Base-by-base conservation (phyloP, 2,888 invertebrate species). In the Heteropelma amictum region DNA sequence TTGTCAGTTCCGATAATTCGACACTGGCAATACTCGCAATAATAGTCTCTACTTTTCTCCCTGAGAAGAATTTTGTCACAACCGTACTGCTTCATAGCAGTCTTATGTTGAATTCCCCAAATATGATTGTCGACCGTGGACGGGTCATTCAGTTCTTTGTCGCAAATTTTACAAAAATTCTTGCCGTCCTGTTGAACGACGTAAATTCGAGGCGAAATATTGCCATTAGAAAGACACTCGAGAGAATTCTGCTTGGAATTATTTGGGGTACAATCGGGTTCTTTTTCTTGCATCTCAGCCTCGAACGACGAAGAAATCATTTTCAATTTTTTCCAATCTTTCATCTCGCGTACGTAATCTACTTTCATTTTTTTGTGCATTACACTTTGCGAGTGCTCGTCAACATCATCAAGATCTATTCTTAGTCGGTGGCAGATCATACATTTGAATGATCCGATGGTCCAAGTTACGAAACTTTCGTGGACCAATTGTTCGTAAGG, bases 1-100 rank as follows among this genome's bases (percentile, higher is more conserved):
- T 69, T 69, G 3, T 38, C 40, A 6, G 53, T 3, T 5, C 60
- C 60, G 7, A 51, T 23, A 17, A 61, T n/a, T 4, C 6, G 21
- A 10, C 60, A 69, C 8, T 45, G 8, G 60, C 69, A 69, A 2
- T 7, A 42, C 21, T 35, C 10, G 45, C 69, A 69, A 19, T 61
- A 6, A 26, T 53, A 60, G 0, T 1, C 7, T 14, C 19, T 10
- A 8, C 5, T 17, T 1, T 14, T 21, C 7, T 7, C 28, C 12
- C 12, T 6, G 12, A 17, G n/a, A 1, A 1, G 4, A 5, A 69
- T 45, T n/a, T 14, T 26, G 0, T 45, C 33, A 8, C 60, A 61
- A 8, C 45, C 61, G 23, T 53, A 26, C 10, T 23, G 17, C 26
- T 54, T 35, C 12, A 61, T 3, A 3, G 40, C 3, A 1, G 5